A percentile compares a stretch with the other conserved stretches of the same genome.
Conservation (phyloP, 2,888 invertebrate species). For the Athalia rosae region DNA sequence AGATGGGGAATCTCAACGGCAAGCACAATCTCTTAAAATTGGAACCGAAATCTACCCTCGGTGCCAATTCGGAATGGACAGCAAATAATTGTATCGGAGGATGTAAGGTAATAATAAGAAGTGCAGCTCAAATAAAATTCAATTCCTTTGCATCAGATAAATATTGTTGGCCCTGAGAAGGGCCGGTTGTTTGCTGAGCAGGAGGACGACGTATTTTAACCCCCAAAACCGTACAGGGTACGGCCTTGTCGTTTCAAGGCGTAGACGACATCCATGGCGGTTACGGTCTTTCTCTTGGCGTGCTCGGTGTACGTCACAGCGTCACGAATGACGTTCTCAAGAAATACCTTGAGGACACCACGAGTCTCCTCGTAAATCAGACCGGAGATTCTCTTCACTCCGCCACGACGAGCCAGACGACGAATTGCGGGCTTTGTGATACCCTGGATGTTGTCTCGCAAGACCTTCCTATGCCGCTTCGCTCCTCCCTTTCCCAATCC, state of each 20-base stretch:
- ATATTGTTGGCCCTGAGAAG: slow-evolving; percentile 60
- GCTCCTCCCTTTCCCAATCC: slow-evolving; percentile 88
- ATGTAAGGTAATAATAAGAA: neutral
- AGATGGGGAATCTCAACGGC: no score
- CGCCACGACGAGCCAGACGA: slow-evolving; percentile 76
- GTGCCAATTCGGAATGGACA: no score
- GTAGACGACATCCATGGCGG: slow-evolving; percentile 80
- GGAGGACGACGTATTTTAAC: slow-evolving; percentile 57
- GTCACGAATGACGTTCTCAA: slow-evolving; percentile 79
- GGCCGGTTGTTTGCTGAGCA: slow-evolving; percentile 48
- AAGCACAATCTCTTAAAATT: no score
- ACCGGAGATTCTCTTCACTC: slow-evolving; percentile 84
- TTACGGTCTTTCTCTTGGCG: slow-evolving; percentile 80
- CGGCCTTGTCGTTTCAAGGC: slow-evolving; percentile 77
- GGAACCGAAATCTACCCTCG: no score
- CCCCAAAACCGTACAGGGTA: slow-evolving; percentile 77
- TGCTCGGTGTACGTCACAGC: slow-evolving; percentile 80
- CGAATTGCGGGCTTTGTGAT: slow-evolving; percentile 84
- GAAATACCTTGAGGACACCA: slow-evolving; percentile 83
- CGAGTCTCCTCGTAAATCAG: slow-evolving; percentile 88
- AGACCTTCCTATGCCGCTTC: slow-evolving; percentile 88
- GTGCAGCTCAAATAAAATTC: neutral
- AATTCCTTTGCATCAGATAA: slow-evolving; percentile 11
- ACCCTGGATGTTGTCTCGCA: slow-evolving; percentile 87
- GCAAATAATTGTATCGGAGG: no score